These are phyloP conservation scores for Phortica magna DNA, from an alignment of 2,888 invertebrate genomes.

Conservation along the genomic window DNA sequence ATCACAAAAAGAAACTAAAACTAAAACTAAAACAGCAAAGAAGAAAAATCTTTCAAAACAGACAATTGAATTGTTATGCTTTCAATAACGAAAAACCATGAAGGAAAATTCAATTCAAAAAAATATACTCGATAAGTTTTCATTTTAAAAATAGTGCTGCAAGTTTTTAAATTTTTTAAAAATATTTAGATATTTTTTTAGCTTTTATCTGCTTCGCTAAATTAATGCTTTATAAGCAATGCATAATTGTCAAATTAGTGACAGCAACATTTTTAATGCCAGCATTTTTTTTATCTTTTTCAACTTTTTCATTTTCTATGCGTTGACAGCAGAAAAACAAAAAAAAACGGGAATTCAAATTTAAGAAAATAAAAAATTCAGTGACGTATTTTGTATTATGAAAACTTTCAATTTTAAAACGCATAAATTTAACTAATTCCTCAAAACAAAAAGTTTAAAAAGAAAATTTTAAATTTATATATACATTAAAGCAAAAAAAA, in stretches of 20 bases:
- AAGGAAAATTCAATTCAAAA: neutral
- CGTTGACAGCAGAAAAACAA: neutral
- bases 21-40: neutral
- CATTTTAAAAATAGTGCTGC: neutral
- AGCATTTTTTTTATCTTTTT: neutral
- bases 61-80: constrained; percentile 1
- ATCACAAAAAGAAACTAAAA: neutral
- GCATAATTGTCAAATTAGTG: constrained; percentile 12
- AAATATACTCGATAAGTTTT: constrained; percentile 1
- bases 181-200: neutral
- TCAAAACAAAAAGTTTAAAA: neutral
- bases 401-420: neutral
- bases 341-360: neutral
- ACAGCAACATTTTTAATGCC: neutral
- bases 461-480: neutral
- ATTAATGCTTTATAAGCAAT: neutral
- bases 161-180: neutral
- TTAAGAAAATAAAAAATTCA: neutral
- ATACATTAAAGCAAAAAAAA: neutral
- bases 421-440: neutral
- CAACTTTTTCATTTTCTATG: neutral
- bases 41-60: neutral
- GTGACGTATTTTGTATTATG: neutral
- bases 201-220: neutral
- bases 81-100: neutral